phyloP scores from a whole-genome alignment of 2,113 vertebrate species.

The Empidonax traillii region DNA sequence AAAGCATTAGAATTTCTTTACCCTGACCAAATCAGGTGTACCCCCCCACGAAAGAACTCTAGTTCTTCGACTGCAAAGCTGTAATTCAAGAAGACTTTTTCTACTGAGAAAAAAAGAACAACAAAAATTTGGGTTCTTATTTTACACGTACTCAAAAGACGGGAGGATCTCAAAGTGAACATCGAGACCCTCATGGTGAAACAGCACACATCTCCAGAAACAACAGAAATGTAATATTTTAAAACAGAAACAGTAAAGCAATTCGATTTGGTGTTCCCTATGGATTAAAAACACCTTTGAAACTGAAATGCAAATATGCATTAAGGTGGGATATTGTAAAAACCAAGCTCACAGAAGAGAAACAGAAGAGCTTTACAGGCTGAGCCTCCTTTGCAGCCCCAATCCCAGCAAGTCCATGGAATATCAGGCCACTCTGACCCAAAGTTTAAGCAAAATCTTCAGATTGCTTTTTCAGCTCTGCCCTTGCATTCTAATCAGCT shows the following conservation, averaged over 20 bases:
- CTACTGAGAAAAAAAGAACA: rapidly evolving
- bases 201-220: neutral
- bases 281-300: neutral
- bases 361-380: neutral
- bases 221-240: neutral
- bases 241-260: neutral
- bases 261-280: neutral
- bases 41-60: neutral
- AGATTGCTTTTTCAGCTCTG: neutral
- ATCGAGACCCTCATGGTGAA: neutral
- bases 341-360: neutral
- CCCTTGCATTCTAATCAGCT: neutral
- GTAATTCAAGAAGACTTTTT: neutral
- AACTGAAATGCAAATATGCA: neutral
- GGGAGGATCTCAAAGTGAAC: neutral
- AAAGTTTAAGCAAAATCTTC: neutral
- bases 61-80: neutral
- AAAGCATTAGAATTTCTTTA: neutral
- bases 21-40: neutral
- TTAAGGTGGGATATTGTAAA: neutral
- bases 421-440: neutral
- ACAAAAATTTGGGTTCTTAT: neutral
- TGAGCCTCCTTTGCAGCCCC: neutral
- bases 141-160: neutral
- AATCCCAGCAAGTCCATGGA: neutral